Evolutionary conservation across 2,888 invertebrate genomes (phyloP), one percentile per base, ranked within the genome.

Genomic region (Choristoneura rosaceana): DNA sequence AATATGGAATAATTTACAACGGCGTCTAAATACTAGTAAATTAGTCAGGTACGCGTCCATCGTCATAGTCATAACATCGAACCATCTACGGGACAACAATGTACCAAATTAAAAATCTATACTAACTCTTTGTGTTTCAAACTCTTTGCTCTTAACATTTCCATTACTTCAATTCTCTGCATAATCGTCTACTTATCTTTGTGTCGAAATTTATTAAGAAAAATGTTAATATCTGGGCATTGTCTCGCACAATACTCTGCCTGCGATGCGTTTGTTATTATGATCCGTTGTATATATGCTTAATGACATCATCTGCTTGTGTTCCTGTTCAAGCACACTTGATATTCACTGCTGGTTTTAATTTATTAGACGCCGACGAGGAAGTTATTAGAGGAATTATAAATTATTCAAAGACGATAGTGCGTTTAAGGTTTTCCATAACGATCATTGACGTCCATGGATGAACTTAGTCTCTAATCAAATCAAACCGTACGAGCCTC

Each of bases 301-400:
- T 61, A 66, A 68, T 73, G 73, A 73, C 69, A 69, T 73, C 73
- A 73, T n/a, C 59, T 33, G 41, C 55, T 41, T 59, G 58, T 64
- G 15, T 45, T 45, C 15, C 34, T 43, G 12, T 34, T 38, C 33
- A 4, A 52, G 33, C 9, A 12, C 45, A 34, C 47, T 63, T 59
- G 62, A 63, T 45, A 71, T 50, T 58, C 68, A 63, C 25, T 4
- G 14, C 41, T n/a, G 34, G 68, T 64, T 69, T 25, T 47, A 41
- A 63, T 59, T 63, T 71, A 68, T 66, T 14, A 25, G 63, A 15
- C n/a, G 60, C 65, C 33, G 12, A 67, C 17, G 41, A 63, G 68
- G 59, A 73, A 67, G 25, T 67, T 63, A 73, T 63, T 68, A 58
- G 58, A 68, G 63, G 63, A 43, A 64, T 66, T 58, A 66, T 60